phyloP scores from a whole-genome alignment of 1,140 invertebrate genomes.

The Euwallacea similis region DNA sequence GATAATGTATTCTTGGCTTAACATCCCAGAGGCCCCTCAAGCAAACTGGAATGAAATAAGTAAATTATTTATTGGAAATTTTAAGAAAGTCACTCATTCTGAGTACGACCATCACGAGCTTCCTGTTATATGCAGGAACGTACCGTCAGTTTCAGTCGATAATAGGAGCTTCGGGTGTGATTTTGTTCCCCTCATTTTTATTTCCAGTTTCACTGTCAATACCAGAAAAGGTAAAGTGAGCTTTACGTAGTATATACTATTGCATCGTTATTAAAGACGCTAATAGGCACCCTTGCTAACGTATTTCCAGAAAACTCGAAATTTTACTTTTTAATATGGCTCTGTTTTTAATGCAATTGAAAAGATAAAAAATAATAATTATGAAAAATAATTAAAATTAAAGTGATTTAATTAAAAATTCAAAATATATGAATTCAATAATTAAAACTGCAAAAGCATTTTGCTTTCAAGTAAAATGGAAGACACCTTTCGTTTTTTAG shows the following conservation, averaged over 20 bases:
- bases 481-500: too few relatives aligned
- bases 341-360: too few relatives aligned
- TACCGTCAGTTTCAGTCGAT: conserved; percentile 50
- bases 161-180: conserved; percentile 49
- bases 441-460: too few relatives aligned
- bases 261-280: too few relatives aligned
- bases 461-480: too few relatives aligned
- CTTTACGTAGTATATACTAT: background rate
- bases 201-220: conserved; percentile 65
- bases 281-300: too few relatives aligned
- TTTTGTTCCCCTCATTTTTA: conserved; percentile 63
- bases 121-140: conserved; percentile 62
- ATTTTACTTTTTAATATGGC: too few relatives aligned
- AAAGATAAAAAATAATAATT: too few relatives aligned
- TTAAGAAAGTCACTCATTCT: conserved; percentile 66
- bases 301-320: too few relatives aligned
- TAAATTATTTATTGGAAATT: conserved; percentile 57
- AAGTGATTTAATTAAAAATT: too few relatives aligned
- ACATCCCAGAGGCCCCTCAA: conserved; percentile 43
- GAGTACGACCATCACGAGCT: conserved; percentile 64
- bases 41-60: conserved; percentile 49
- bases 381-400: too few relatives aligned
- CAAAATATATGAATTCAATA: too few relatives aligned
- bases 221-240: conserved; percentile 64
- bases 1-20: conserved; percentile 52